Conservation (phyloP, 2,113 vertebrate species). For the Peucedramus taeniatus region DNA sequence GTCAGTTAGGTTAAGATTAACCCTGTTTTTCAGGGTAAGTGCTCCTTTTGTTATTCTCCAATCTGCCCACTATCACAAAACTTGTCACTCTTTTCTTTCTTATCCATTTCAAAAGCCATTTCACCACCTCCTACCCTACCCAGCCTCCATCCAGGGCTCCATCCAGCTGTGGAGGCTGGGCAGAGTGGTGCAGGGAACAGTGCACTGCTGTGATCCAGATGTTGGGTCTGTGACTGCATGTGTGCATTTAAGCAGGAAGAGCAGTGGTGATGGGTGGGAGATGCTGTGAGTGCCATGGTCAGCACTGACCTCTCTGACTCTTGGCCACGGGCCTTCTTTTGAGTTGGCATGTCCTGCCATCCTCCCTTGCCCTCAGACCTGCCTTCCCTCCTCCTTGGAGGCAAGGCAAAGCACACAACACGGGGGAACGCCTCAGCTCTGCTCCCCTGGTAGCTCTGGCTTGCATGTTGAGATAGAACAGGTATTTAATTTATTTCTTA, state of each 20-base stretch:
- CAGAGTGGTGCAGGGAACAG: not conserved
- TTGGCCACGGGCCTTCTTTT: fast-evolving
- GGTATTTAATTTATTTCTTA: not conserved
- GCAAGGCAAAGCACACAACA: fast-evolving
- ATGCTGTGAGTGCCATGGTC: fast-evolving
- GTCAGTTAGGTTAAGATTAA: not conserved
- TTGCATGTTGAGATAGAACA: not conserved
- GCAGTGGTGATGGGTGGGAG: not conserved
- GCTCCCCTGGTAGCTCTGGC: not conserved
- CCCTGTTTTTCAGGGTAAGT: not conserved
- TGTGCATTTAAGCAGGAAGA: not conserved
- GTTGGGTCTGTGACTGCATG: fast-evolving
- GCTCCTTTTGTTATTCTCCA: not conserved
- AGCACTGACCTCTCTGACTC: not conserved
- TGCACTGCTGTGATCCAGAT: not conserved
- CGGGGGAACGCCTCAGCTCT: not conserved
- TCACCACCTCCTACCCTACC: not conserved
- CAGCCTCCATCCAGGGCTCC: not conserved
- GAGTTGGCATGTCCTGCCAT: not conserved
- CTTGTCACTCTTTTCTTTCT: not conserved
- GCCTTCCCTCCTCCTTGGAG: not conserved
- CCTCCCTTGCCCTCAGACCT: not conserved
- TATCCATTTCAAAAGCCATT: not conserved
- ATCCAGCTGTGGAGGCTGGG: not conserved
- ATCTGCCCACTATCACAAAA: not conserved